Conservation (phyloP, 2,797 vertebrate genomes). For the Phylloscopus collybita region DNA sequence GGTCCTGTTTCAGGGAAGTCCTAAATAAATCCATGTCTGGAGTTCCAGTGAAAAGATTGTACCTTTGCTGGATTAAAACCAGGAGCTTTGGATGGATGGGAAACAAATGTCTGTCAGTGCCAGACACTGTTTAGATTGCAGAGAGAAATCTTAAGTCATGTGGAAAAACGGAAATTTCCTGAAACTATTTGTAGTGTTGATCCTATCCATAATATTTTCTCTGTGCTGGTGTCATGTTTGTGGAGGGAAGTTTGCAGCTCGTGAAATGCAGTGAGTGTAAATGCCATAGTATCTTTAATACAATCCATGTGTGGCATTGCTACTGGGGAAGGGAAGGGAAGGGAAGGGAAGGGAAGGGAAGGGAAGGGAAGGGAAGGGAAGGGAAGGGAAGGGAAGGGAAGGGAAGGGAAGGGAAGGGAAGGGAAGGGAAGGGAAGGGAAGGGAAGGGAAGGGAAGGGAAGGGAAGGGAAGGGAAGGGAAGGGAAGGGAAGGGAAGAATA, state of each 20-base stretch:
- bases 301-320: neutral
- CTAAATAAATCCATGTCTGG: neutral
- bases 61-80: neutral
- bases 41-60: neutral
- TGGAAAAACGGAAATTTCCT: neutral
- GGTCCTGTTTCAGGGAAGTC: neutral
- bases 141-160: neutral
- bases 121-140: neutral
- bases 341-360: too few species aligned
- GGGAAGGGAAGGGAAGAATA: too few species aligned
- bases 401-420: too few species aligned
- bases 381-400: too few species aligned
- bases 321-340: too few species aligned
- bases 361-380: too few species aligned
- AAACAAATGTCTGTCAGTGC: neutral
- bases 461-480: too few species aligned
- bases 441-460: too few species aligned
- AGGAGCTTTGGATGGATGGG: neutral
- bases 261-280: neutral
- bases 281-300: neutral
- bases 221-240: too few species aligned
- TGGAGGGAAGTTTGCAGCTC: neutral
- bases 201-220: neutral
- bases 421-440: too few species aligned
- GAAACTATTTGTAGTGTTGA: too few species aligned